Base-by-base conservation (phyloP, 2,113 vertebrate genomes). In the Heterochromis multidens region DNA sequence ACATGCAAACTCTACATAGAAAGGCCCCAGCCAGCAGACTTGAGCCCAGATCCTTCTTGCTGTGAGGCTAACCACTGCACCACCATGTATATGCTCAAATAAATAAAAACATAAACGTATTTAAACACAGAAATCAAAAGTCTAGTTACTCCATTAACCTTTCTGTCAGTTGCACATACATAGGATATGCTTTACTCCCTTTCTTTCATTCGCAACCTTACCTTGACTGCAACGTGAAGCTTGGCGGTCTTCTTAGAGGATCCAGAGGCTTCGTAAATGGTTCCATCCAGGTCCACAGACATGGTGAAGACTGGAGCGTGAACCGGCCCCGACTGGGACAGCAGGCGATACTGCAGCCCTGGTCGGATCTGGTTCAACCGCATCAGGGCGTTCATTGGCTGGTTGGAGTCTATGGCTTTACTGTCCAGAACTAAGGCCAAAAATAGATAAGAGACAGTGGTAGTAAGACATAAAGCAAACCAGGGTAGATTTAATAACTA, bases 161-260 rank as follows among this genome's bases (percentile, higher is more conserved):
- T 25, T 27, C 10, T 74, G 6, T 63, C 37, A 67, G 37, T 4
- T 13, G 29, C 19, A 78, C 21, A 52, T 3, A 40, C 6, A 80
- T 5, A 25, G 4, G 3, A 17, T 3, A 19, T 8, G n/a, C 23
- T n/a, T 13, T 12, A 23, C n/a, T 4, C 8, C 1, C 1, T 21
- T 27, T 5, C 16, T 40, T 49, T 6, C 5, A 9, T 7, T 77
- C 27, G 2, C 27, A 4, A 29, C 40, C 91, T 88, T 95, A 99
- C 99, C 97, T 99, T 99, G 86, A 99, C 99, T 49, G 99, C 99
- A 77, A 99, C 99, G 1, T 99, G 98, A 91, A 99, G 98, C 93
- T 99, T 99, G 92, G 99, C 99, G 6, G 98, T 99, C 95, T 99
- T 99, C 95, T 99, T 99, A 83, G 98, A 99, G 91, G 98, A 98